Percentiles rank a stretch among this genome's conserved stretches.
phyloP scores from a whole-genome alignment of 2,113 vertebrate genomes.

The Damaliscus lunatus region DNA sequence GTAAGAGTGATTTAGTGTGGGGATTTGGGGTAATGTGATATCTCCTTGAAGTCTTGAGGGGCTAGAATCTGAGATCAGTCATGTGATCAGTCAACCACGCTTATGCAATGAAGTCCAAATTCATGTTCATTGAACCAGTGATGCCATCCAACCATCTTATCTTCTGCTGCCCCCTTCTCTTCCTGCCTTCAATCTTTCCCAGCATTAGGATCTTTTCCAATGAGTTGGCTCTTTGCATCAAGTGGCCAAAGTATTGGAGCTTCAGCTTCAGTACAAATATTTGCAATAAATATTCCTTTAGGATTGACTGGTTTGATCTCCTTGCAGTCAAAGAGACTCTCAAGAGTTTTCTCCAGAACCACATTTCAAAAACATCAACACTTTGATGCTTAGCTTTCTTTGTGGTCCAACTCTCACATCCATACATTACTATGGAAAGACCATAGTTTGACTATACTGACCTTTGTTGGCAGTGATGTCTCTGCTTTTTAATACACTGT shows the following conservation, averaged over 20 bases:
- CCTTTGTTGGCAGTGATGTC: background rate
- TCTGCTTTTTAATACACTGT: background rate
- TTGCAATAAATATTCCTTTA: background rate
- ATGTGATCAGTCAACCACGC: background rate
- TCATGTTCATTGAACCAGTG: background rate
- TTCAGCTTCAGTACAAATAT: background rate
- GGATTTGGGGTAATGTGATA: background rate
- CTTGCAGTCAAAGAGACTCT: background rate
- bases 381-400: background rate
- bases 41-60: background rate
- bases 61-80: background rate
- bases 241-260: background rate
- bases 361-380: background rate
- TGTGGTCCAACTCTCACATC: background rate
- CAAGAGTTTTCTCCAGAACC: background rate
- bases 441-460: background rate
- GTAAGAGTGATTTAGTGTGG: background rate
- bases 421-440: background rate
- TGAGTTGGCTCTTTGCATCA: background rate
- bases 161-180: background rate
- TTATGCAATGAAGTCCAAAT: background rate
- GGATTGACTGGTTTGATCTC: background rate
- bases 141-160: background rate
- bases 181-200: background rate
- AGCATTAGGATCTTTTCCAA: background rate